phyloP scores from a whole-genome alignment of 2,888 invertebrate species.

The Pollenia labialis region DNA sequence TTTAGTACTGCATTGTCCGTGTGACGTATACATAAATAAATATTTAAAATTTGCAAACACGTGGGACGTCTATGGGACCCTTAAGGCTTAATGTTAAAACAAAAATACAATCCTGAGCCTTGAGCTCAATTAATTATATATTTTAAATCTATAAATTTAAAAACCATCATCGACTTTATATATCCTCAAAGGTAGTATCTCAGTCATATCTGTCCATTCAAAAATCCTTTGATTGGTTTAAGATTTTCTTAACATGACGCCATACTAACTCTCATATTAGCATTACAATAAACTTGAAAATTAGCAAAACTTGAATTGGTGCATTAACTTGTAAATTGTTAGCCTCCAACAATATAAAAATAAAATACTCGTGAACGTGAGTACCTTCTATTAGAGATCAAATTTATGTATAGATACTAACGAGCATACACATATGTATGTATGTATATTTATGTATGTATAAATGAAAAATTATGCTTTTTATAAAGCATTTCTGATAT shows the following conservation, averaged over 20 bases:
- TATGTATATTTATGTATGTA: neutral
- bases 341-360: slow-evolving; percentile 25
- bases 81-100: too few relatives aligned
- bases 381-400: slow-evolving; percentile 53
- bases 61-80: too few relatives aligned
- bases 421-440: neutral
- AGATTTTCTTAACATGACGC: slow-evolving; percentile 2
- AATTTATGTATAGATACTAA: neutral
- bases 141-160: too few relatives aligned
- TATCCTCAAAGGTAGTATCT: too few relatives aligned
- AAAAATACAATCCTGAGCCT: too few relatives aligned
- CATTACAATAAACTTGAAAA: slow-evolving; percentile 43
- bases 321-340: slow-evolving; percentile 45
- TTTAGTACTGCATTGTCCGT: too few relatives aligned
- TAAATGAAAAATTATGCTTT: neutral
- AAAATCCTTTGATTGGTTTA: too few relatives aligned
- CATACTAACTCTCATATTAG: slow-evolving; percentile 1
- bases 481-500: neutral
- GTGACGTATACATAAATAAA: too few relatives aligned
- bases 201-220: too few relatives aligned
- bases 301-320: slow-evolving; percentile 45
- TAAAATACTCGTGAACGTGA: neutral
- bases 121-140: too few relatives aligned
- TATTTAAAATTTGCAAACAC: too few relatives aligned
- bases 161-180: too few relatives aligned